Evolutionary conservation across 2,888 invertebrate genomes (phyloP).

Genomic region (Hermaeophaga mercurialis): DNA sequence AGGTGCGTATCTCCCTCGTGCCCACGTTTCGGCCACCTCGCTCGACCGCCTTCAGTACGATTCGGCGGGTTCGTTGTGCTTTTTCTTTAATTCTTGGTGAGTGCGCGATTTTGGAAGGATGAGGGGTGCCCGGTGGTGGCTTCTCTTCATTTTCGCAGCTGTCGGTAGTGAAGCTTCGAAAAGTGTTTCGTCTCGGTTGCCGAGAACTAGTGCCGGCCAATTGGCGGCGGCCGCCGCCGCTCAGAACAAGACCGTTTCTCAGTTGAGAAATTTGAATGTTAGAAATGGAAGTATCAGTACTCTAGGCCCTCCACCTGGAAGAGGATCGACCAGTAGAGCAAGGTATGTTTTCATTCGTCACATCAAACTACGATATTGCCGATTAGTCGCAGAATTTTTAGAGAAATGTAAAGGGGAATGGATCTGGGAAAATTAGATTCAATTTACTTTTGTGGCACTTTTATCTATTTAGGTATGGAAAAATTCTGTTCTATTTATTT

Average conservation of each 20-base stretch:
- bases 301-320: slow-evolving; percentile 49
- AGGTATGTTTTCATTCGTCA: slow-evolving; percentile 47
- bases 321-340: slow-evolving; percentile 49
- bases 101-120: slow-evolving; percentile 36
- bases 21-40: slow-evolving; percentile 27
- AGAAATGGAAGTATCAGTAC: slow-evolving; percentile 35
- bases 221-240: slow-evolving; percentile 57
- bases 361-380: too few relatives aligned
- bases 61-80: slow-evolving; percentile 2
- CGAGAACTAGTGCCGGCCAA: slow-evolving; percentile 66
- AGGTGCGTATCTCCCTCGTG: slow-evolving; percentile 38
- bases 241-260: slow-evolving; percentile 54
- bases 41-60: slow-evolving; percentile 14
- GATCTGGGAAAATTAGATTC: too few relatives aligned
- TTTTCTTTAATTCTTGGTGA: slow-evolving; percentile 13
- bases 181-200: slow-evolving; percentile 59
- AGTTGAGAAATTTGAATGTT: slow-evolving; percentile 46
- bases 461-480: too few relatives aligned
- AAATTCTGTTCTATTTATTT: too few relatives aligned
- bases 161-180: slow-evolving; percentile 39
- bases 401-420: too few relatives aligned
- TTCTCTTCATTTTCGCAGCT: slow-evolving; percentile 47
- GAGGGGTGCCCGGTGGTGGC: slow-evolving; percentile 52
- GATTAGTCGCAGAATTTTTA: too few relatives aligned
- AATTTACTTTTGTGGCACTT: too few relatives aligned